These are phyloP conservation scores for Oreochromis spilurus DNA, from an alignment of 2,113 vertebrate genomes.

Conservation along the genomic window DNA sequence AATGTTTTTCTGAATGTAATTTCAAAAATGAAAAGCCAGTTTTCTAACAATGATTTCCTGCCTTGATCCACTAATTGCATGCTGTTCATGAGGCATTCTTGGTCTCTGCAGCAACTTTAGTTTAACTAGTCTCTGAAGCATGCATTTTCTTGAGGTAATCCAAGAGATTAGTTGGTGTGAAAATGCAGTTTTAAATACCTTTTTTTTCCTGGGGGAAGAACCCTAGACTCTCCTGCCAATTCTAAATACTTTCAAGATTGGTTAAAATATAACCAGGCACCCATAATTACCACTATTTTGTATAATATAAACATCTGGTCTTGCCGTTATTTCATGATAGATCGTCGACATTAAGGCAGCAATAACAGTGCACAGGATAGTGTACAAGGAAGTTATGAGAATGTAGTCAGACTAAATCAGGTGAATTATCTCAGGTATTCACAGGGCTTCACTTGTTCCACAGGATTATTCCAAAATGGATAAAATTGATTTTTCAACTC, in stretches of 20 bases:
- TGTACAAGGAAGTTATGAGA: background rate
- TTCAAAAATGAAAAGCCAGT: background rate
- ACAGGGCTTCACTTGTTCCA: background rate
- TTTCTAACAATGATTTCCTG: background rate
- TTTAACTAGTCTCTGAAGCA: background rate
- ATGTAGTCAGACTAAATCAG: background rate
- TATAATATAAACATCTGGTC: background rate
- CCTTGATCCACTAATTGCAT: rapidly evolving
- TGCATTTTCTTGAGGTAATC: background rate
- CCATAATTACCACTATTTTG: background rate
- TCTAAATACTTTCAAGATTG: background rate
- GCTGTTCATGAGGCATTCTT: background rate
- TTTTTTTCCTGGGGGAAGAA: background rate
- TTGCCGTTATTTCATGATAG: background rate
- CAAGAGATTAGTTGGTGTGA: background rate
- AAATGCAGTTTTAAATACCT: background rate
- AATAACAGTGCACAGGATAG: background rate
- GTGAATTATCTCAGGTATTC: background rate
- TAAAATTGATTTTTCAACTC: background rate
- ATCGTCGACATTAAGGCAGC: background rate
- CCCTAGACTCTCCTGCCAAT: rapidly evolving
- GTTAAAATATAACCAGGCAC: background rate
- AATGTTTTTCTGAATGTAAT: background rate
- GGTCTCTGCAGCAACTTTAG: background rate
- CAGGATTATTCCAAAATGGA: background rate